Conservation (phyloP, 2,888 invertebrate genomes). For the Notodonta ziczac region DNA sequence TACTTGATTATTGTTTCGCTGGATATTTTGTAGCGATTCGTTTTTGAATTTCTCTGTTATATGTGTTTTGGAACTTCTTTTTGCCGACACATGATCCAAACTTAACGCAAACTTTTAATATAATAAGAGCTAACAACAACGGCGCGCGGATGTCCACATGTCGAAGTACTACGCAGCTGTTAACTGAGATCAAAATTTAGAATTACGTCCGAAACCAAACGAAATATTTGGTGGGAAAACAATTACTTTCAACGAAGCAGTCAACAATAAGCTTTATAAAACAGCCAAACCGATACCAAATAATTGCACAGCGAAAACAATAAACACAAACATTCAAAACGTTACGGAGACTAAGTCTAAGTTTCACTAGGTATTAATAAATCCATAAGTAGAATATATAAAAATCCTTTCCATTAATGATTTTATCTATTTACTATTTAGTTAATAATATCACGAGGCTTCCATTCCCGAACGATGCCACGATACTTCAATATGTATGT, state of each 20-base stretch:
- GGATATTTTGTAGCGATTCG: conserved; percentile 37
- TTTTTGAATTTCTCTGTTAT: conserved; percentile 53
- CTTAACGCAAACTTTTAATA: conserved; percentile 66
- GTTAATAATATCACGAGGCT: conserved; percentile 84
- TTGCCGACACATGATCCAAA: conserved; percentile 79
- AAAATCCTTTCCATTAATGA: conserved; percentile 83
- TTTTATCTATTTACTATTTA: conserved; percentile 83
- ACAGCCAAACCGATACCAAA: conserved; percentile 69
- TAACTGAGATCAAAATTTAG: conserved; percentile 79
- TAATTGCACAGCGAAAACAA: conserved; percentile 83
- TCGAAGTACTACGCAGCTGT: conserved; percentile 75
- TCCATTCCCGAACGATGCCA: conserved; percentile 74
- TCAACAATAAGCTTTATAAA: conserved; percentile 66
- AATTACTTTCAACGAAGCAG: conserved; percentile 60
- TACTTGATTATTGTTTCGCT: conserved; percentile 69
- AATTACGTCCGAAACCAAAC: conserved; percentile 53
- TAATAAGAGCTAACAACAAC: conserved; percentile 71
- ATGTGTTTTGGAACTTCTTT: conserved; percentile 39
- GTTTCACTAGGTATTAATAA: conserved; percentile 76
- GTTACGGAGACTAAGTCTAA: conserved; percentile 74
- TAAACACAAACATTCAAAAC: conserved; percentile 73
- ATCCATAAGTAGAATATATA: conserved; percentile 84
- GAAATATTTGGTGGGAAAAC: conserved; percentile 62
- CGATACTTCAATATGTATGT: conserved; percentile 69
- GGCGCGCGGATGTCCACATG: conserved; percentile 68